Evolutionary conservation across 1,140 invertebrate genomes (phyloP), one percentile per base, ranked within the genome.

Genomic region (Saccostrea echinata): DNA sequence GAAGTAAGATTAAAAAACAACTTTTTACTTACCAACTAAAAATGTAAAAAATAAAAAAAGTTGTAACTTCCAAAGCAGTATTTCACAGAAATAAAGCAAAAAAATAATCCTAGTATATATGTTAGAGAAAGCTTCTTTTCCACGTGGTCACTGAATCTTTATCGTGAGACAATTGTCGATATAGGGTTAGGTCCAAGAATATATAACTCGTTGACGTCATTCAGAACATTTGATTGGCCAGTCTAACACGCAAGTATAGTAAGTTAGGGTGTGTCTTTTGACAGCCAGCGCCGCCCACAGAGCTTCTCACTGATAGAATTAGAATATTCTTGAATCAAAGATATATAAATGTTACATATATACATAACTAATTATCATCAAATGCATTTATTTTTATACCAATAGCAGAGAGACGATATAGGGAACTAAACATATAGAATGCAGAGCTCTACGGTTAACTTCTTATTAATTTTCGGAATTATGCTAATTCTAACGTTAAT

Each of bases 111-210:
- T 16, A 4, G 24, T 76, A 13, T 33, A 33, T 2, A 76, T 71
- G 68, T 13, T 18, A 27, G 13, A 30, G 30, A 76, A 76, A 18
- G 55, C 68, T 76, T 13, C 18, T 76, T 76, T 1, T 76, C 11
- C 68, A 76, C 68, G 68, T 76, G 68, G 68, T 76, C 68, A 76
- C 68, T 76, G 68, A 76, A 76, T 76, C 30, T 76, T 76, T n/a
- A n/a, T 76, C 68, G 68, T 76, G 68, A 76, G 68, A 76, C 68
- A 76, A 76, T 76, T 76, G 68, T 76, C 68, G 68, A 76, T 76
- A 76, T 76, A 76, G 68, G 12, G 68, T 30, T 76, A 76, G 68
- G 68, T 76, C 68, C 68, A 76, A 76, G 68, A 76, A 76, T 76
- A 76, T 76, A 76, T 76, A 76, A 76, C 68, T 76, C 24, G 30